phyloP scores from a whole-genome alignment of 2,888 invertebrate species.

The Drosophila acutilabella region DNA sequence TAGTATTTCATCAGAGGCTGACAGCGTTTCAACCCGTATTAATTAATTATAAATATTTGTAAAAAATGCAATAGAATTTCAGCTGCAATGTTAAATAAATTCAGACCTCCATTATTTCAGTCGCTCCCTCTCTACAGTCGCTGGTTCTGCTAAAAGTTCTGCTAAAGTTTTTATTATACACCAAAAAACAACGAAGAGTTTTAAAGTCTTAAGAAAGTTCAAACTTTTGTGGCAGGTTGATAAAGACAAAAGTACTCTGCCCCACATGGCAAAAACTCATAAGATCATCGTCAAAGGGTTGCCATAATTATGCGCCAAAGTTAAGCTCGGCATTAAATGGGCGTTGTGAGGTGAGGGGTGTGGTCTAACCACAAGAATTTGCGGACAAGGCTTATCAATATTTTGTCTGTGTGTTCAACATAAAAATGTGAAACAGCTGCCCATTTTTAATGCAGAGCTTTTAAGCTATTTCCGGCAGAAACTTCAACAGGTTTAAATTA shows the following conservation, averaged over 20 bases:
- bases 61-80: constrained; percentile 7
- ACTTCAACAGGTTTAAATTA: constrained; percentile 38
- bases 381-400: constrained; percentile 69
- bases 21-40: constrained; percentile 30
- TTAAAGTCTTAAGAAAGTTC: constrained; percentile 41
- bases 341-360: background rate
- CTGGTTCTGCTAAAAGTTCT: constrained; percentile 4
- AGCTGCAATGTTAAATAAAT: constrained; percentile 15
- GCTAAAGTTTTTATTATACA: constrained; percentile 31
- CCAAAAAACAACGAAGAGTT: constrained; percentile 29
- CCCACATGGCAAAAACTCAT: constrained; percentile 13
- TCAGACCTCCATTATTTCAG: background rate
- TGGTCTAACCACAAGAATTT: constrained; percentile 59
- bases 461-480: constrained; percentile 22
- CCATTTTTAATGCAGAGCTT: constrained; percentile 37
- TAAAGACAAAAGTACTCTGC: constrained; percentile 29
- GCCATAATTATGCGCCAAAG: constrained; percentile 38
- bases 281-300: constrained; percentile 32
- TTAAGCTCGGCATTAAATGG: constrained; percentile 1
- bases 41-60: constrained; percentile 49
- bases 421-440: background rate
- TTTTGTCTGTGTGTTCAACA: constrained; percentile 21
- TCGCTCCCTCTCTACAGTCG: background rate
- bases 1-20: constrained; percentile 25
- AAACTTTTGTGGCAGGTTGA: constrained; percentile 33